Evolutionary conservation across 2,888 invertebrate species (phyloP).

Genomic region (Chrysodeixis includens): DNA sequence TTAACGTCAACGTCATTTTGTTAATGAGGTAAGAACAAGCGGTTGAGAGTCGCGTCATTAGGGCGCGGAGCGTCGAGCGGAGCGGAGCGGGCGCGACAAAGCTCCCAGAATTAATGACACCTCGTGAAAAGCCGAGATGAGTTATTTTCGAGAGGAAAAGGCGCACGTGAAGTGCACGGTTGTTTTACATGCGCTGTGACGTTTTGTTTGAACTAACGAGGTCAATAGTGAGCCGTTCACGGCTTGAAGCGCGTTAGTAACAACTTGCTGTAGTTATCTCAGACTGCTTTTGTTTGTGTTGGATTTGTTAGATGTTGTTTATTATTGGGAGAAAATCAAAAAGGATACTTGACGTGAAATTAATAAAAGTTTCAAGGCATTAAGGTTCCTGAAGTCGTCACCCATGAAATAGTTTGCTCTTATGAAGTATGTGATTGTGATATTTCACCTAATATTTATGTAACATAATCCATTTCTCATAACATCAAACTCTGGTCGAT

Average conservation of each 20-base stretch:
- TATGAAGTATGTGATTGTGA: not conserved
- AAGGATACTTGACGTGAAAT: no score
- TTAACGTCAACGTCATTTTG: constrained; percentile 67
- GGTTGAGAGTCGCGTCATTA: constrained; percentile 80
- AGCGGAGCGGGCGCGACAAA: constrained; percentile 74
- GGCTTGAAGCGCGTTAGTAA: constrained; percentile 70
- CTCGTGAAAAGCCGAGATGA: constrained; percentile 87
- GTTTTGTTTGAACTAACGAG: constrained; percentile 88
- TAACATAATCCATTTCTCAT: not conserved
- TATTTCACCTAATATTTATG: not conserved
- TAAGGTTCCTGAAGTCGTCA: no score
- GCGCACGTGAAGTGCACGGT: constrained; percentile 85
- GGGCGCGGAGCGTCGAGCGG: constrained; percentile 69
- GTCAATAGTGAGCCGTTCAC: constrained; percentile 83
- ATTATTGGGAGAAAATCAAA: not conserved
- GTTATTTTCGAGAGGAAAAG: constrained; percentile 89
- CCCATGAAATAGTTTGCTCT: not conserved
- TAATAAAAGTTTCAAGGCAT: no score
- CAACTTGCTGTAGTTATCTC: constrained; percentile 66
- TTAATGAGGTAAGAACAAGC: constrained; percentile 85
- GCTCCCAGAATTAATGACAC: constrained; percentile 85
- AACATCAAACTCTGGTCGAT: constrained; percentile 9
- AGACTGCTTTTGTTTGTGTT: constrained; percentile 34
- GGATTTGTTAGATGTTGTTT: not conserved
- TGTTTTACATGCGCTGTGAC: constrained; percentile 80